Evolutionary conservation across 2,888 invertebrate genomes (phyloP).

Genomic region (Ormia ochracea): DNA sequence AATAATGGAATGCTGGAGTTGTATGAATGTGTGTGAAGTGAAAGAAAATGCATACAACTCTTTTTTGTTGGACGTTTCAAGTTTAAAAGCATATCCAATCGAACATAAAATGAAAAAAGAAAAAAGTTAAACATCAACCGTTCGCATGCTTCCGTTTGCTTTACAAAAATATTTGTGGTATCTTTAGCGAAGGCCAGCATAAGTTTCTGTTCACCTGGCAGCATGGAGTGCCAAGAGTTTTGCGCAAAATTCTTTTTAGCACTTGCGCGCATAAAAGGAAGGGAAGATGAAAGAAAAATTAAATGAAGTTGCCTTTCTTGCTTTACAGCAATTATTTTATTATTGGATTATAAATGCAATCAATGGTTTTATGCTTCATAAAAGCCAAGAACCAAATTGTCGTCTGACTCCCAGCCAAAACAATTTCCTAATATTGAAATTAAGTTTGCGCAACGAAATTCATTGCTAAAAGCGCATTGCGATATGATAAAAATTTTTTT

Average conservation of each 20-base stretch:
- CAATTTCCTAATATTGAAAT: no score
- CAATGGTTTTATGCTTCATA: no score
- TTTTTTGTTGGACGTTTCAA: not conserved
- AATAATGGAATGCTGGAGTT: not conserved
- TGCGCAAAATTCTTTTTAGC: constrained; percentile 73
- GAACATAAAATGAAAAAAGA: constrained; percentile 4
- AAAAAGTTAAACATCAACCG: not conserved
- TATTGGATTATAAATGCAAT: no score
- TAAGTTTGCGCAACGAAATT: no score
- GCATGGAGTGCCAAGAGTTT: constrained; percentile 76
- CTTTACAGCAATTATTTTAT: not conserved
- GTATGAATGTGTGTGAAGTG: not conserved
- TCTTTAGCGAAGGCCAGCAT: constrained; percentile 53
- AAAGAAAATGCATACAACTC: not conserved
- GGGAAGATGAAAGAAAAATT: not conserved
- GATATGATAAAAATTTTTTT: no score
- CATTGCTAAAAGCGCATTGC: no score
- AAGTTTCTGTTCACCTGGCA: constrained; percentile 71
- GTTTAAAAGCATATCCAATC: constrained; percentile 19
- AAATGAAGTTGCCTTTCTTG: not conserved
- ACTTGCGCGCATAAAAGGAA: constrained; percentile 58
- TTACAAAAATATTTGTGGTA: constrained; percentile 38
- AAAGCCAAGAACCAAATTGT: no score
- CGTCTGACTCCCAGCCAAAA: no score
- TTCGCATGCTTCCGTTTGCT: no score